Evolutionary conservation across 2,113 vertebrate species (phyloP), one percentile per base, ranked within the genome.

Genomic region (Amphiprion percula): DNA sequence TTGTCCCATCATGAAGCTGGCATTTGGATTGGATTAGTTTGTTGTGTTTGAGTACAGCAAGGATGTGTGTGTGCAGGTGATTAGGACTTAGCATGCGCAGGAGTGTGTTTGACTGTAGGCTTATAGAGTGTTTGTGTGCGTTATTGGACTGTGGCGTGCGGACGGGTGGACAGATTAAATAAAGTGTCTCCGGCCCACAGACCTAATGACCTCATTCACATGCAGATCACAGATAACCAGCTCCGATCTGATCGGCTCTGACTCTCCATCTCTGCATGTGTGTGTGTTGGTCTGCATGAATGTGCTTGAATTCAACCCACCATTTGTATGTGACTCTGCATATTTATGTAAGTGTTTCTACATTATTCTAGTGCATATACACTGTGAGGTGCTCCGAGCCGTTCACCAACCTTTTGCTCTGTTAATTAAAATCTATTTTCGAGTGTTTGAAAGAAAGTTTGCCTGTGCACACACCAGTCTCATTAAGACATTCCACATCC

Each of bases 151-250:
- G 55, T 68, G 53, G 14, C 41, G 28, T 53, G 70, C 30, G 26
- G 53, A 61, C 9, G 11, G 24, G n/a, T 28, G 68, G 63, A 65
- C 46, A 60, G 50, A 79, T 88, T 49, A 60, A 74, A 76, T 68
- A 33, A 74, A 54, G 59, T 77, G 52, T 54, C 1, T 39, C 4
- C 2, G 33, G 8, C 52, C 56, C 46, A 47, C 44, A 78, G 77
- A 79, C 65, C 79, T 85, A 85, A 90, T 68, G 79, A 74, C 56
- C 64, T 73, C 41, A 76, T 90, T 78, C 65, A 50, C 73, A 87
- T 84, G 71, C 82, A 76, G 56, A 68, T 67, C 84, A 80, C 77
- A 81, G 10, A 64, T 49, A 50, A 68, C 50, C 39, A 30, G 49
- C 44, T 65, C 39, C 55, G 47, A 80, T 54, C 62, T 60, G 73